Evolutionary conservation across 2,888 invertebrate species (phyloP).

Genomic region (Ectropis crepuscularia): DNA sequence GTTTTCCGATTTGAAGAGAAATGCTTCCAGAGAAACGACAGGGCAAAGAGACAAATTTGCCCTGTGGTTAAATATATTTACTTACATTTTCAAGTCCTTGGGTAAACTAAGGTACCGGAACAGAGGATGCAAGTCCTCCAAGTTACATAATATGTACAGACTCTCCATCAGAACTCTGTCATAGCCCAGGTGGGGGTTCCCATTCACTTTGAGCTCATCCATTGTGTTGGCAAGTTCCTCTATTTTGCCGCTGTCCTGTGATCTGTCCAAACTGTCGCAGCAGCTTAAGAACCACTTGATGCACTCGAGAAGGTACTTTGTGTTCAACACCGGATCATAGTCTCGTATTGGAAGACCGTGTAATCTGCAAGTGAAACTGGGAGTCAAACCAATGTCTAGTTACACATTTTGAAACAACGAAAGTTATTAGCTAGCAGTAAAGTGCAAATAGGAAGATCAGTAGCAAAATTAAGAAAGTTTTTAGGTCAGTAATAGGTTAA

Average conservation of each 20-base stretch:
- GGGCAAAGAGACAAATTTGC: too few species aligned
- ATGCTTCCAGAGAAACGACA: too few species aligned
- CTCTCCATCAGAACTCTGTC: conserved; percentile 86
- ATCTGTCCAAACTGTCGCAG: conserved; percentile 77
- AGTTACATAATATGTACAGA: conserved; percentile 87
- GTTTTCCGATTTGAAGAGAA: too few species aligned
- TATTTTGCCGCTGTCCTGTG: conserved; percentile 18
- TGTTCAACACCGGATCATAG: conserved; percentile 89
- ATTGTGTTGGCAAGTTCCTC: conserved; percentile 32
- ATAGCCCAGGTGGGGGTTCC: conserved; percentile 44
- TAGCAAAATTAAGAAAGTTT: too few species aligned
- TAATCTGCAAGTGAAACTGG: conserved; percentile 71
- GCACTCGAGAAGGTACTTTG: conserved; percentile 89
- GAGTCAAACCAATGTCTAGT: too few species aligned
- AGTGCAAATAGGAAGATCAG: too few species aligned
- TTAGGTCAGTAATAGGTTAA: too few species aligned
- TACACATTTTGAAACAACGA: too few species aligned
- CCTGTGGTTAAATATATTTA: too few species aligned
- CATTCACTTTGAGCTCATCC: conserved; percentile 41
- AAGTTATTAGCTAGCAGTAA: too few species aligned
- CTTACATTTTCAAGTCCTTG: conserved; percentile 74
- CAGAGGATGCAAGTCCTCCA: conserved; percentile 85
- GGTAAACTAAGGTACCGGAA: conserved; percentile 78
- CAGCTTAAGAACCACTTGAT: conserved; percentile 86
- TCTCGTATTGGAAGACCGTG: conserved; percentile 82